Evolutionary conservation across 92 coral and sea anemone species (phyloP), one percentile per base, ranked within the genome.

Genomic region (Porites divaricata): DNA sequence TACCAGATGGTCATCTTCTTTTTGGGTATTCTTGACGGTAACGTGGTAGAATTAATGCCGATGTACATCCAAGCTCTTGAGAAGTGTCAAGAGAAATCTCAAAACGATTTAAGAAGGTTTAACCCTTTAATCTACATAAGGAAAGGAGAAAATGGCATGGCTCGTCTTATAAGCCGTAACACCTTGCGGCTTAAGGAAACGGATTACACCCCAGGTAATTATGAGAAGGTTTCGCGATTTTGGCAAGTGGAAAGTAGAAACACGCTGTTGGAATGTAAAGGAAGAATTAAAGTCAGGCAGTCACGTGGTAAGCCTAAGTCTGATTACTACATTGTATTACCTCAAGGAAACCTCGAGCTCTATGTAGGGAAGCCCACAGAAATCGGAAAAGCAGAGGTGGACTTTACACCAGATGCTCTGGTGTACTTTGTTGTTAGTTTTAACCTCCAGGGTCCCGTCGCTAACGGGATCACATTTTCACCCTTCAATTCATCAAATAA

Each of bases 351-450:
- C 23, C 86, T 95, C n/a, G 95, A 93, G 74, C 88, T 95, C 22
- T 89, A 91, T 62, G 98, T 95, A 56, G 96, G 93, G 35, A 95
- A 95, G 87, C 89, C 67, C 22, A 95, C 95, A 22, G 93, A 88
- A 56, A 89, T 93, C 67, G 98, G 98, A 63, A 77, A 84, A 76
- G 92, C 78, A 64, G 93, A 86, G 76, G 81, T 75, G 26, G 92
- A 95, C 87, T 95, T 88, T 72, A 88, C 84, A 15, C 88, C 91
- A 10, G 96, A 94, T 5, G 87, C 93, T 50, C 77, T 90, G 77
- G 98, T 95, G 65, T 95, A 95, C 67, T 95, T 95, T 75, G 98
- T 95, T 64, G 98, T 95, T 14, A 95, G 98, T 67, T 95, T 95
- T 72, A 95, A 84, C 63, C 87, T 93, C 6, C 88, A 80, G 50